Evolutionary conservation across 2,113 vertebrate genomes (phyloP), one percentile per base, ranked within the genome.

Genomic region (Oophaga pumilio): DNA sequence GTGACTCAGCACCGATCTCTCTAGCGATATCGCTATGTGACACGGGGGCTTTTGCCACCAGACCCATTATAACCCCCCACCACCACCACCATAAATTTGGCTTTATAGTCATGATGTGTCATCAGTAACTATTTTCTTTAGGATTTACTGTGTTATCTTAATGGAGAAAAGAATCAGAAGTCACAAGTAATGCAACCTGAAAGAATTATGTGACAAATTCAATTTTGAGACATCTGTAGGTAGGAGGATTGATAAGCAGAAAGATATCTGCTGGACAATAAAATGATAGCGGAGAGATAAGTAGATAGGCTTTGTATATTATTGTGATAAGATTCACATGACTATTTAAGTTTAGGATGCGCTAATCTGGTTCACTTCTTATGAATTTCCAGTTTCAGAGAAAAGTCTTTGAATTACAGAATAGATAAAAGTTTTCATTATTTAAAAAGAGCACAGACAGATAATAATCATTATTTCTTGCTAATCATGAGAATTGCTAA

Each of bases 401-500:
- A 80, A 57, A 57, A 80, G 77, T 80, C 56, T 59, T 68, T 68
- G 49, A 68, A 82, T 59, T 33, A 84, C 18, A 57, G 26, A 74
- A 74, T 59, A 74, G 56, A 85, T 24, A 76, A 76, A 62, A 57
- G 57, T 60, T 86, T 78, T 86, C 74, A 78, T 78, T 86, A 86
- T 86, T 86, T 78, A 86, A 78, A 86, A 85, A 22, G 33, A 52
- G 2, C 15, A 52, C 62, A 62, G 24, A 17, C 43, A 86, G 74
- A 66, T 78, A 86, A 62, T 59, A 76, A 71, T 85, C 50, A 71
- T 56, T 78, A 50, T 64, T 86, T 86, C 74, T 68, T 78, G 59
- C 33, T 78, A 78, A 78, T 86, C 59, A 78, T 78, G 60, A 7
- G 60, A 78, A 77, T 86, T 86, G 85, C 83, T 56, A 84, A 85